Percentiles rank a stretch among this genome's conserved stretches.
phyloP scores from a whole-genome alignment of 2,888 invertebrate species.

The Ethmia dodecea region DNA sequence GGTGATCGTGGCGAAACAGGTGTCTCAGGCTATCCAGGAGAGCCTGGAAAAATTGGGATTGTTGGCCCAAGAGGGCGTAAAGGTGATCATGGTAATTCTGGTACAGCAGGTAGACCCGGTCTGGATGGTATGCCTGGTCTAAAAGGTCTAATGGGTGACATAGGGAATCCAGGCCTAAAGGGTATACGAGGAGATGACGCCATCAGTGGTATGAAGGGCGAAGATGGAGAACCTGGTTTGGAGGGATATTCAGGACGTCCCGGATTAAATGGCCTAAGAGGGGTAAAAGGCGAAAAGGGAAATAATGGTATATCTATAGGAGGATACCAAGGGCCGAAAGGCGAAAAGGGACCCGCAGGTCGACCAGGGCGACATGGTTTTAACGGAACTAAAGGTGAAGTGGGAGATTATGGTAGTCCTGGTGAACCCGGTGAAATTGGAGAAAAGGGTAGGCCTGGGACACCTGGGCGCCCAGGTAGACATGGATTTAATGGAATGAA shows the following conservation, averaged over 20 bases:
- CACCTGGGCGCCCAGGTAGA: constrained; percentile 76
- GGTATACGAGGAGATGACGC: constrained; percentile 80
- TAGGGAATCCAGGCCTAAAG: constrained; percentile 72
- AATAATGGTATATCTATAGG: constrained; percentile 61
- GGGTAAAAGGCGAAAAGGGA: constrained; percentile 78
- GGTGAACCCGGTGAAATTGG: constrained; percentile 72
- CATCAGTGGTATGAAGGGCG: constrained; percentile 80
- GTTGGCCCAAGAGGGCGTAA: constrained; percentile 37
- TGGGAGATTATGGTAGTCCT: constrained; percentile 72
- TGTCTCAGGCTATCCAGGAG: constrained; percentile 67
- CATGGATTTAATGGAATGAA: constrained; percentile 62
- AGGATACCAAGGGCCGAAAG: constrained; percentile 75
- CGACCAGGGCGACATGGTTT: constrained; percentile 62
- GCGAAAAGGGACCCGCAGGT: constrained; percentile 80
- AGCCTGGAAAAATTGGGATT: constrained; percentile 67
- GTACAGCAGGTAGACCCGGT: constrained; percentile 37
- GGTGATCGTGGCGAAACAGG: constrained; percentile 90
- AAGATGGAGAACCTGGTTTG: constrained; percentile 64
- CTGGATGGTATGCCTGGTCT: constrained; percentile 41
- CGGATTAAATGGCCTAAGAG: constrained; percentile 56
- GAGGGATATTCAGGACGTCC: constrained; percentile 68
- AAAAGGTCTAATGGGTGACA: constrained; percentile 69
- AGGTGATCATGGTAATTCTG: constrained; percentile 40
- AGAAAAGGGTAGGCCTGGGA: constrained; percentile 70
- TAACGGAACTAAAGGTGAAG: constrained; percentile 71